These are phyloP conservation scores for Heliothis subflexa DNA, from an alignment of 1,140 invertebrate genomes.

Conservation along the genomic window DNA sequence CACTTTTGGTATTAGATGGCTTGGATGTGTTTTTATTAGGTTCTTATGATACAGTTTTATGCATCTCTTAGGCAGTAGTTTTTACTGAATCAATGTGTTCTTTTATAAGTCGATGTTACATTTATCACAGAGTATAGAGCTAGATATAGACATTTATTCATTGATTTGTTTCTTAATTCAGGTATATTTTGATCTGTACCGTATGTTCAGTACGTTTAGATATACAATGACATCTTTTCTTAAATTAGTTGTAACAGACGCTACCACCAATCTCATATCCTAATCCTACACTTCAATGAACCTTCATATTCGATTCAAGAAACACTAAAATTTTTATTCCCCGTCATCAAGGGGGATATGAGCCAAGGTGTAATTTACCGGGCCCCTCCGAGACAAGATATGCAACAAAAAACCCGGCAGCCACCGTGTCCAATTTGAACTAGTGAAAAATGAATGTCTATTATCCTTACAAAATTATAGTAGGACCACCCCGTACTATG, in stretches of 20 bases:
- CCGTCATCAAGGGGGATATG: conserved; percentile 40
- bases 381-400: conserved; percentile 58
- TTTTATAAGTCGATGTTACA: too few relatives aligned
- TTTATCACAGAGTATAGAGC: too few relatives aligned
- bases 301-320: conserved; percentile 27
- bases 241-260: background rate
- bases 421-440: conserved; percentile 78
- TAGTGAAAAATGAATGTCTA: conserved; percentile 83
- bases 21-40: too few relatives aligned
- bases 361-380: conserved; percentile 74
- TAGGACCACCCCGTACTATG: conserved; percentile 68
- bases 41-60: too few relatives aligned
- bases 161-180: too few relatives aligned
- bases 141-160: too few relatives aligned
- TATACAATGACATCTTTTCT: too few relatives aligned
- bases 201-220: too few relatives aligned
- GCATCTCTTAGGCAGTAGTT: too few relatives aligned
- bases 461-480: conserved; percentile 83
- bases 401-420: conserved; percentile 75
- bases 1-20: too few relatives aligned
- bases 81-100: too few relatives aligned
- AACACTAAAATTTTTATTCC: conserved; percentile 42
- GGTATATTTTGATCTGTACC: too few relatives aligned
- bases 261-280: background rate
- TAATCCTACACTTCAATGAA: background rate